Conservation (phyloP, 2,888 invertebrate genomes). For the Agriopis marginaria region DNA sequence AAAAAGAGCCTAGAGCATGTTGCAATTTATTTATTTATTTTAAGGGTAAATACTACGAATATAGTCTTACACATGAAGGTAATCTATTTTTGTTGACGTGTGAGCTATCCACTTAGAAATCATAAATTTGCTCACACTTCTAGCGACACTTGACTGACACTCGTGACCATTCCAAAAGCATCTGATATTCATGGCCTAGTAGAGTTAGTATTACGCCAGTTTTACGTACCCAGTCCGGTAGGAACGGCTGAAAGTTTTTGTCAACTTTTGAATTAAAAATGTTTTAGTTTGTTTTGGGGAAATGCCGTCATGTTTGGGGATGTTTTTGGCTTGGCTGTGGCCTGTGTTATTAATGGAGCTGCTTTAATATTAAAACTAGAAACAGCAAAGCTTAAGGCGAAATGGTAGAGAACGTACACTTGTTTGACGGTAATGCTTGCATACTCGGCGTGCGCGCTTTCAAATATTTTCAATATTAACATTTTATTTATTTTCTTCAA, state of each 20-base stretch:
- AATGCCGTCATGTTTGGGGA: conserved; percentile 5
- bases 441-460: no score
- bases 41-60: no score
- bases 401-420: no score
- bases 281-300: conserved; percentile 36
- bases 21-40: no score
- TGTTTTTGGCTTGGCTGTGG: conserved; percentile 7
- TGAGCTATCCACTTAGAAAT: not conserved
- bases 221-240: conserved; percentile 4
- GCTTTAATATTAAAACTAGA: conserved; percentile 4
- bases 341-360: not conserved
- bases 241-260: conserved; percentile 29
- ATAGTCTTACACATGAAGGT: no score
- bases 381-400: no score
- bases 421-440: no score
- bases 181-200: not conserved
- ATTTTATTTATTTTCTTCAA: no score
- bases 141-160: not conserved
- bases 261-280: conserved; percentile 47
- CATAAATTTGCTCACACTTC: not conserved
- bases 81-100: no score
- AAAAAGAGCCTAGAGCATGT: no score
- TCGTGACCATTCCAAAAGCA: not conserved
- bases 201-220: conserved; percentile 9
- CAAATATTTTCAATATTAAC: no score